phyloP scores from a whole-genome alignment of 1,140 invertebrate species.

The Magallana gigas region DNA sequence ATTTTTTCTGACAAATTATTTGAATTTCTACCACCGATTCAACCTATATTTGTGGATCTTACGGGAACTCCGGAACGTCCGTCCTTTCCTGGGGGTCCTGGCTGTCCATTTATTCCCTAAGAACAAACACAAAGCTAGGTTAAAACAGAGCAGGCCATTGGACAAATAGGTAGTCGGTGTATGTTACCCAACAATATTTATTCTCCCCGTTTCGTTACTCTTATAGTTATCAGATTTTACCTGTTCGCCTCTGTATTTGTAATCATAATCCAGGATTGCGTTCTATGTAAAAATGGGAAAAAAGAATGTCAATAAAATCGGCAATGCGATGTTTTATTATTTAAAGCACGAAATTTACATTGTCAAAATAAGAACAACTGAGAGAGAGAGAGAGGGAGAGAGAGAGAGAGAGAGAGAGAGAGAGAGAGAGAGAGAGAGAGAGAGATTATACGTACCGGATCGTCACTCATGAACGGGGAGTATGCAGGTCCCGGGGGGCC shows the following conservation, averaged over 20 bases:
- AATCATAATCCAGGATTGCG: neutral
- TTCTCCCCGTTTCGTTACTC: too few relatives aligned
- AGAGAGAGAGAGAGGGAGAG: too few relatives aligned
- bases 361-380: too few relatives aligned
- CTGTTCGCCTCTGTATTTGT: constrained; percentile 10
- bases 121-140: neutral
- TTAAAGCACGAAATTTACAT: too few relatives aligned
- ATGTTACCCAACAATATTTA: too few relatives aligned
- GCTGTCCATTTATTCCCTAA: neutral
- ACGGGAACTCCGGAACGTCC: neutral
- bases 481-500: constrained; percentile 41
- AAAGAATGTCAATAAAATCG: neutral
- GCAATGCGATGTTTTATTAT: neutral
- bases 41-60: neutral
- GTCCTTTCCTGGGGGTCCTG: neutral
- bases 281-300: neutral
- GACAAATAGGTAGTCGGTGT: too few relatives aligned
- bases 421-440: too few relatives aligned
- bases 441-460: constrained; percentile 28
- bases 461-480: constrained; percentile 42
- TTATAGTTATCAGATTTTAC: too few relatives aligned
- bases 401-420: too few relatives aligned
- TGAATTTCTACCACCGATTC: too few relatives aligned
- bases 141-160: too few relatives aligned
- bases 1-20: too few relatives aligned